Percentiles rank a stretch among this genome's conserved stretches.
phyloP scores from a whole-genome alignment of 2,113 vertebrate genomes.

The Cnemophilus loriae region DNA sequence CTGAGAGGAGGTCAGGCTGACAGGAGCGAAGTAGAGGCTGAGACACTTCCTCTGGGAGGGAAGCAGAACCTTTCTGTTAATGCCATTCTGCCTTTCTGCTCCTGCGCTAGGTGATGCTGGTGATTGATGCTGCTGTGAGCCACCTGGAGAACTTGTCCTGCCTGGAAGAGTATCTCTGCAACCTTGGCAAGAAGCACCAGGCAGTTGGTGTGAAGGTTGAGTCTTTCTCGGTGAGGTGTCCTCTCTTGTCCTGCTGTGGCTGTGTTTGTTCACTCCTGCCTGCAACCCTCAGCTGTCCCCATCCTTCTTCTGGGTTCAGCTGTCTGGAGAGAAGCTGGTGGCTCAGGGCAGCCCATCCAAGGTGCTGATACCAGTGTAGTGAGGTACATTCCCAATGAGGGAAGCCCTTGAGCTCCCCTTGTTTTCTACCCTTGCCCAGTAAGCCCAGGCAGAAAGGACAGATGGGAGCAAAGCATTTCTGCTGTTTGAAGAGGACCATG shows the following conservation, averaged over 20 bases:
- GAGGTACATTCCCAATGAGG: accelerated
- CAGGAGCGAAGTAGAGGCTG: neutral
- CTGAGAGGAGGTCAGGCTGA: neutral
- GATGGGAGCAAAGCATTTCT: neutral
- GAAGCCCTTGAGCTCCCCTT: neutral
- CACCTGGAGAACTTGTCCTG: slow-evolving; percentile 86
- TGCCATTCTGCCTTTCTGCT: neutral
- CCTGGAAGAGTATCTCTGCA: slow-evolving; percentile 86
- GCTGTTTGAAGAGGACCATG: neutral
- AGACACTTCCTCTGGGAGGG: neutral
- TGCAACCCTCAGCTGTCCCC: neutral
- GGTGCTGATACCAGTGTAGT: neutral
- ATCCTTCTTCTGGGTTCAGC: neutral
- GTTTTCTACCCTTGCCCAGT: neutral
- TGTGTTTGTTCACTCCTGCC: neutral
- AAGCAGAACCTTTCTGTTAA: neutral
- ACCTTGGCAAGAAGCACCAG: slow-evolving; percentile 89
- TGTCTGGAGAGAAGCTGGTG: neutral
- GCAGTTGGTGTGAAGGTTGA: slow-evolving; percentile 85
- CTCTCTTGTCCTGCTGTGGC: neutral
- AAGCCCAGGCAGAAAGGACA: neutral
- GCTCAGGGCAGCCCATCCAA: neutral
- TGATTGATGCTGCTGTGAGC: slow-evolving; percentile 89
- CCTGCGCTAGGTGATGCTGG: slow-evolving; percentile 86
- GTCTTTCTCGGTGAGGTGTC: slow-evolving; percentile 83